These are phyloP conservation scores for Thermophis baileyi DNA, from an alignment of 2,113 vertebrate genomes.

Conservation along the genomic window DNA sequence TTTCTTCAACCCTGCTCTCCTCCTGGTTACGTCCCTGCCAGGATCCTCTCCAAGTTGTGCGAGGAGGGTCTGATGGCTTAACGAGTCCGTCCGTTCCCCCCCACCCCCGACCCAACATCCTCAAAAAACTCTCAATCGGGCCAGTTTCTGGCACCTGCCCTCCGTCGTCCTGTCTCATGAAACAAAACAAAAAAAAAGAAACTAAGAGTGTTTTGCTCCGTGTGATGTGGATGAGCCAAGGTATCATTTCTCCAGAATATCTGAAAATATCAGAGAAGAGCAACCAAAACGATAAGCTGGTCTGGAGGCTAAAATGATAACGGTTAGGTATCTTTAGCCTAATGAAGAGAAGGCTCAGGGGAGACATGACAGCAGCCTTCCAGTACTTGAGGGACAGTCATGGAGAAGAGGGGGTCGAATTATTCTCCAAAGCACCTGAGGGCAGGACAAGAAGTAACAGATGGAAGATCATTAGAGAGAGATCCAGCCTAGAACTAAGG, in stretches of 20 bases:
- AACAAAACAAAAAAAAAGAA: neutral
- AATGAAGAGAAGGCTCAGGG: neutral
- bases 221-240: neutral
- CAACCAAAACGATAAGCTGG: too few species aligned
- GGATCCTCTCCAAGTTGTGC: neutral
- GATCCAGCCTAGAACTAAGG: neutral
- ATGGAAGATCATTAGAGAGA: neutral
- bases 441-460: neutral
- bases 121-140: neutral
- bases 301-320: too few species aligned
- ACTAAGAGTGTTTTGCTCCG: neutral
- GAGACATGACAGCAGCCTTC: neutral
- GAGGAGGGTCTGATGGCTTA: too few species aligned
- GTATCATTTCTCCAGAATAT: neutral
- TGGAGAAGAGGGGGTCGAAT: neutral
- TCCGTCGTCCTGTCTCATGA: neutral
- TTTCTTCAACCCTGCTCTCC: neutral
- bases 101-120: neutral
- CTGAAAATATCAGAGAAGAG: neutral
- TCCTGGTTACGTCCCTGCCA: neutral
- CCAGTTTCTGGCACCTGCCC: neutral
- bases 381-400: too few species aligned
- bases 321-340: neutral
- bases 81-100: fast-evolving
- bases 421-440: neutral